These are phyloP conservation scores for Peromyscus californicus DNA, from an alignment of 2,113 vertebrate genomes.

Conservation along the genomic window DNA sequence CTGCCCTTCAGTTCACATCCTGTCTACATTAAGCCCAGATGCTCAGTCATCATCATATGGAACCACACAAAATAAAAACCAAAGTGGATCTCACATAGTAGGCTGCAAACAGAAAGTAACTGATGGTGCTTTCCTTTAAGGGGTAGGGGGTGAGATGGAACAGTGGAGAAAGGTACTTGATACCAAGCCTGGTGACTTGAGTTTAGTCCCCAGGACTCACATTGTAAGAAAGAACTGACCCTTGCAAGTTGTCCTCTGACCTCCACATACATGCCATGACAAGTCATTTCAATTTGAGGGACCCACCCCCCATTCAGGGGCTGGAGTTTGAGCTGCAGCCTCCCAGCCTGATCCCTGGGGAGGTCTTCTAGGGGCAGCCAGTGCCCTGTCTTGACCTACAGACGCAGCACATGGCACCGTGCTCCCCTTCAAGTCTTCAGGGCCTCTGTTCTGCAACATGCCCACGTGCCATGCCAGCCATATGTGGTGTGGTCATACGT, in stretches of 20 bases:
- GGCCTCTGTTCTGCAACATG: not conserved
- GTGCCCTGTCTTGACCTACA: accelerated
- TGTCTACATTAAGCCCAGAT: not conserved
- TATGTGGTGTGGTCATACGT: not conserved
- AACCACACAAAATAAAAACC: not conserved
- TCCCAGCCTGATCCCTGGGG: not conserved
- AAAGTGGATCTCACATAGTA: not conserved
- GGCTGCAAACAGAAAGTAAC: not conserved
- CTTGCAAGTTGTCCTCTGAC: no score
- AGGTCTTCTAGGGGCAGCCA: not conserved
- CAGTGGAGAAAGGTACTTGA: not conserved
- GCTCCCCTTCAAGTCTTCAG: not conserved
- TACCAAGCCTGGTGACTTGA: not conserved
- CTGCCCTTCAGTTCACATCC: not conserved
- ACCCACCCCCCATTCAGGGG: not conserved
- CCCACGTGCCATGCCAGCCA: not conserved
- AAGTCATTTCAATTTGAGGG: not conserved
- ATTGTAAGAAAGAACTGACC: not conserved
- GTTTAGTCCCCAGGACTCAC: not conserved
- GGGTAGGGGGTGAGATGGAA: no score
- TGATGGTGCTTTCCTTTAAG: not conserved
- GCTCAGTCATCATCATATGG: not conserved
- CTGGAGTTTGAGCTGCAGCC: not conserved
- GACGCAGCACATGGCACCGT: not conserved
- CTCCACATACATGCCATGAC: not conserved